Percentiles rank a stretch among this genome's conserved stretches.
These are phyloP conservation scores for Planococcus citri DNA, from an alignment of 1,140 invertebrate species.

Conservation along the genomic window DNA sequence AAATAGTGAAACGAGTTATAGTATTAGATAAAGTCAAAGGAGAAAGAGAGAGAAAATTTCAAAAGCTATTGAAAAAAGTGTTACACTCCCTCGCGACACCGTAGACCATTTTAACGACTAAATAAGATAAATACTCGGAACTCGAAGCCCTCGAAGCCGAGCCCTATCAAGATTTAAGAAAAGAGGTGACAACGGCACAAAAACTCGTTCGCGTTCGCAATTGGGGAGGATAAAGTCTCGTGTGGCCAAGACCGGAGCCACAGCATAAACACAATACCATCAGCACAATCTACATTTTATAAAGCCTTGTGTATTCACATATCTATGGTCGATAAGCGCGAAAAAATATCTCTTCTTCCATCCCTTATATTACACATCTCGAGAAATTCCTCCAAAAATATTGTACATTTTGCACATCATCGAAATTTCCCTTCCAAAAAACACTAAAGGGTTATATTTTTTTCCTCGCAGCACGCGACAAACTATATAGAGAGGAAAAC, in stretches of 20 bases:
- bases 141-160: not conserved
- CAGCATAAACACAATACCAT: not conserved
- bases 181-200: conserved; percentile 7
- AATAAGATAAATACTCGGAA: conserved; percentile 9
- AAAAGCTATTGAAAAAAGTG: not conserved
- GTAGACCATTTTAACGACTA: conserved; percentile 4
- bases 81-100: not conserved
- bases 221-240: not conserved
- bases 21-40: not conserved
- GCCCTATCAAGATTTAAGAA: not conserved
- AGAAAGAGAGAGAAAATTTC: not conserved
- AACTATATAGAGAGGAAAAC: not conserved
- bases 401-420: no score
- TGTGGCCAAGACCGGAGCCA: not conserved
- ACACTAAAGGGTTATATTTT: no score
- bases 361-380: no score
- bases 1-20: not conserved
- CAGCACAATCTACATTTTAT: no score
- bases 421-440: no score
- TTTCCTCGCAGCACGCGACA: not conserved
- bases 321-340: no score
- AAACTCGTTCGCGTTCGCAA: not conserved
- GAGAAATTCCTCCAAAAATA: no score
- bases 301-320: no score
- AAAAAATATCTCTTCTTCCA: no score